phyloP scores from a whole-genome alignment of 2,797 vertebrate genomes.

The Pseudotriccus pelzelni region DNA sequence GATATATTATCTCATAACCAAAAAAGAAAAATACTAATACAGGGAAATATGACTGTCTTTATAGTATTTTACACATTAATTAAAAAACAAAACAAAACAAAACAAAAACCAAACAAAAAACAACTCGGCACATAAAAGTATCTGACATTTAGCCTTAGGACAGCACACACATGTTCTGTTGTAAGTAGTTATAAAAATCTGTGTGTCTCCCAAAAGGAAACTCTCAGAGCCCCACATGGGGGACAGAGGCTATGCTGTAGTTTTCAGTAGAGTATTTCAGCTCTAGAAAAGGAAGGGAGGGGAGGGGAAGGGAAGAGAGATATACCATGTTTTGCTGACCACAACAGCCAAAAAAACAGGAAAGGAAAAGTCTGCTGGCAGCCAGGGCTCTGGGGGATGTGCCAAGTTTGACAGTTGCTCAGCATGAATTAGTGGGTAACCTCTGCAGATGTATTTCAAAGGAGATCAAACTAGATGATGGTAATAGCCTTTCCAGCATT shows the following conservation, averaged over 20 bases:
- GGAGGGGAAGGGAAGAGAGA: background rate
- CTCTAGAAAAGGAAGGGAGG: background rate
- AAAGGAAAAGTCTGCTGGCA: background rate
- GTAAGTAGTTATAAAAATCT: background rate
- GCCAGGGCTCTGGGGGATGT: background rate
- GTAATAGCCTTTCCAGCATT: background rate
- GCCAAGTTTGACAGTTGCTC: background rate
- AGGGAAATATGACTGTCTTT: background rate
- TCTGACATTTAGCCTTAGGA: background rate
- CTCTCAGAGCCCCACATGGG: background rate
- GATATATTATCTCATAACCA: background rate
- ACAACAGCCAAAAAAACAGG: background rate
- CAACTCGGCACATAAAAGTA: background rate
- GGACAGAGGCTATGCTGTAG: background rate
- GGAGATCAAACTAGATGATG: background rate
- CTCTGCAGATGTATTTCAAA: background rate
- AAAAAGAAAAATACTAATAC: background rate
- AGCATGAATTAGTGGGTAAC: background rate
- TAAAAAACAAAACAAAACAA: background rate
- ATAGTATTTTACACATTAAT: background rate
- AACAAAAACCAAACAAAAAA: too few relatives aligned
- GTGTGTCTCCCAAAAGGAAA: background rate
- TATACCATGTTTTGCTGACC: background rate
- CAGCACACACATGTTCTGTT: background rate
- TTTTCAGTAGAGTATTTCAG: background rate